Percentiles rank a stretch among this genome's conserved stretches.
These are phyloP conservation scores for Ricordea florida DNA, from an alignment of 92 coral and sea anemone species.

Conservation along the genomic window DNA sequence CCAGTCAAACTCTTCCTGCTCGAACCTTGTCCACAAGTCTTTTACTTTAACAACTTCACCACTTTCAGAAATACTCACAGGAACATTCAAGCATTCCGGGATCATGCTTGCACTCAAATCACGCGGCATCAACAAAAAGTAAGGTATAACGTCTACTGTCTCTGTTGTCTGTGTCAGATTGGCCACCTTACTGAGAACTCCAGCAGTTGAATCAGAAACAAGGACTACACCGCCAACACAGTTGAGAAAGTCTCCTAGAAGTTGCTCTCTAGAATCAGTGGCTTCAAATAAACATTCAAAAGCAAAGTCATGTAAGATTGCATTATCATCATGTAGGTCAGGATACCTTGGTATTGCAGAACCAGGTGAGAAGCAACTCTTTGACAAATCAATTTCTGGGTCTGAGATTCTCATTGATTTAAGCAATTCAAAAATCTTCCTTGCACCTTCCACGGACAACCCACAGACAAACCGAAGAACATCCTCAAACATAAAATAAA, in stretches of 20 bases:
- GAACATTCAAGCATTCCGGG: background rate
- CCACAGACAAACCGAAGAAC: background rate
- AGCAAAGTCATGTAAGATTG: background rate
- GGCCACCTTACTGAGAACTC: background rate
- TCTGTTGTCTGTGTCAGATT: background rate
- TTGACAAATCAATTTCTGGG: background rate
- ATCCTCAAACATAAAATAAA: too few species aligned
- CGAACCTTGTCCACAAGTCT: background rate
- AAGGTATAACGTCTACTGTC: background rate
- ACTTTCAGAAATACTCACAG: background rate
- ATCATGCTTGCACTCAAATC: too few species aligned
- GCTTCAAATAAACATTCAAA: background rate
- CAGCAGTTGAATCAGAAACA: too few species aligned
- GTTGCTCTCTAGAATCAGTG: background rate
- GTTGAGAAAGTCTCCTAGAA: background rate
- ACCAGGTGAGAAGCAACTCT: too few species aligned
- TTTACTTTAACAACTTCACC: background rate
- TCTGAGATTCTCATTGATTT: background rate
- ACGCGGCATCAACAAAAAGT: background rate
- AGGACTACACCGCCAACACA: background rate
- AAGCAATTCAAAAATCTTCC: background rate
- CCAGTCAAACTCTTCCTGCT: fast-evolving
- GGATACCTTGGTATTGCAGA: too few species aligned
- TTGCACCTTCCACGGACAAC: background rate
- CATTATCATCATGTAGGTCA: too few species aligned